These are phyloP conservation scores for Sus cebifrons DNA, from an alignment of 2,797 vertebrate species.

Conservation along the genomic window DNA sequence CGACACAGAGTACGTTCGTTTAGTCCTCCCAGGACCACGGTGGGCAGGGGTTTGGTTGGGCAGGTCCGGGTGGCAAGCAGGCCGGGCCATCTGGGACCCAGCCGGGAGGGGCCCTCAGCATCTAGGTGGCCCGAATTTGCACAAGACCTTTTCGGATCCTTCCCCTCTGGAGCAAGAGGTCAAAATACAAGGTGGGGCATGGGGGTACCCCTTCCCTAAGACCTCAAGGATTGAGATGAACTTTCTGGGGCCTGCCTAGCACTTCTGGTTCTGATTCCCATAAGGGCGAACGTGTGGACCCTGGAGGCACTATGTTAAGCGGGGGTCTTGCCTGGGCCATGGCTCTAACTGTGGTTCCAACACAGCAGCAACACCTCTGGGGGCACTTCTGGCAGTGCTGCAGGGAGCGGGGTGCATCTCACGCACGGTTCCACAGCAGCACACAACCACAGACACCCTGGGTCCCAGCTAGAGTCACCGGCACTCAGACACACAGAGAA, in stretches of 20 bases:
- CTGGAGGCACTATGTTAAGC: not conserved
- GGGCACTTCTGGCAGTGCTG: conserved; percentile 40
- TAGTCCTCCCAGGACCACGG: conserved; percentile 30
- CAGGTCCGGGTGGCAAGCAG: not conserved
- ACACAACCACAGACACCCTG: not conserved
- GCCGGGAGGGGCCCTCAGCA: conserved; percentile 28
- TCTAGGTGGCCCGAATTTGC: not conserved
- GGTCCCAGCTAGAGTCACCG: conserved; percentile 38
- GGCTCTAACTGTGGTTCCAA: not conserved
- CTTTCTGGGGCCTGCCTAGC: not conserved
- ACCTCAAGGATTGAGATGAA: not conserved
- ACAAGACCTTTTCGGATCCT: conserved; percentile 39
- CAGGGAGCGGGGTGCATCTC: not conserved
- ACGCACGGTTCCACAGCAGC: not conserved
- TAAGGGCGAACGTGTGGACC: not conserved
- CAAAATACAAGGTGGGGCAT: conserved; percentile 11
- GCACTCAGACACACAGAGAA: conserved; percentile 64
- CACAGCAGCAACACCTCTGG: conserved; percentile 11
- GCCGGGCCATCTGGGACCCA: conserved; percentile 43
- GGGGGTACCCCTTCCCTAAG: not conserved
- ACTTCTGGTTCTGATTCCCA: not conserved
- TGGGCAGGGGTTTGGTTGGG: not conserved
- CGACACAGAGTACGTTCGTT: conserved; percentile 18
- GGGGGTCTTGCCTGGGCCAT: not conserved
- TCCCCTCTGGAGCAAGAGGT: conserved; percentile 19